Percentiles rank a stretch among this genome's conserved stretches.
Conservation (phyloP, 1,140 invertebrate genomes). For the Drosophila jambulina region DNA sequence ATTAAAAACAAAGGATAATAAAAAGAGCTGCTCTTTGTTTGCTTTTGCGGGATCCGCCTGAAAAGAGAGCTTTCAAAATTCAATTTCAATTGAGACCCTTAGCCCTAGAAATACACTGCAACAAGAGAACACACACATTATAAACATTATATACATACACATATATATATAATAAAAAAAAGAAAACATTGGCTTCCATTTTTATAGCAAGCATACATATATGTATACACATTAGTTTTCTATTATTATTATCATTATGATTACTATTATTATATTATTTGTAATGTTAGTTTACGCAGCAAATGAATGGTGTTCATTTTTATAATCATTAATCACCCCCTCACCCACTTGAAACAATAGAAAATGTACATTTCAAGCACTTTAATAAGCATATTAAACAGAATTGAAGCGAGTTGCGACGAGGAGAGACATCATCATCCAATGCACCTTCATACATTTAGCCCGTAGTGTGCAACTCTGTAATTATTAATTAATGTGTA, state of each 20-base stretch:
- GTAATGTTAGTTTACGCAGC: conserved; percentile 47
- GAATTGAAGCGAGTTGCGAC: conserved; percentile 13
- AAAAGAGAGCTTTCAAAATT: conserved; percentile 67
- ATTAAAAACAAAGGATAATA: conserved; percentile 4
- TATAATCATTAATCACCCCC: conserved; percentile 45
- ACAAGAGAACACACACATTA: conserved; percentile 36
- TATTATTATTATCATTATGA: conserved; percentile 30
- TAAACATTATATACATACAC: conserved; percentile 28
- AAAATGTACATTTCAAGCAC: conserved; percentile 64
- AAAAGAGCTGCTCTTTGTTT: background rate
- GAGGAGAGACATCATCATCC: conserved; percentile 17
- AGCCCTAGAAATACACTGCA: conserved; percentile 41
- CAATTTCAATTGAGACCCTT: conserved; percentile 60
- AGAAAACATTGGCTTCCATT: conserved; percentile 82
- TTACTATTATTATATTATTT: conserved; percentile 48
- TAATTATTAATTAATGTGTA: conserved; percentile 69
- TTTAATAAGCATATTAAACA: conserved; percentile 54
- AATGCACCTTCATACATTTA: conserved; percentile 56
- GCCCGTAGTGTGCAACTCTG: conserved; percentile 52
- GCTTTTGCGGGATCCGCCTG: conserved; percentile 18
- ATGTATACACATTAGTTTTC: conserved; percentile 61
- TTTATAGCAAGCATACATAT: conserved; percentile 51
- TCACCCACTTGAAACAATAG: conserved; percentile 34
- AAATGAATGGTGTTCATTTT: conserved; percentile 68
- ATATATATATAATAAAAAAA: conserved; percentile 9